A percentile compares a stretch with the other conserved stretches of the same genome.
Evolutionary conservation across 2,113 vertebrate genomes (phyloP).

Genomic region (Brachyhypopomus gauderio): DNA sequence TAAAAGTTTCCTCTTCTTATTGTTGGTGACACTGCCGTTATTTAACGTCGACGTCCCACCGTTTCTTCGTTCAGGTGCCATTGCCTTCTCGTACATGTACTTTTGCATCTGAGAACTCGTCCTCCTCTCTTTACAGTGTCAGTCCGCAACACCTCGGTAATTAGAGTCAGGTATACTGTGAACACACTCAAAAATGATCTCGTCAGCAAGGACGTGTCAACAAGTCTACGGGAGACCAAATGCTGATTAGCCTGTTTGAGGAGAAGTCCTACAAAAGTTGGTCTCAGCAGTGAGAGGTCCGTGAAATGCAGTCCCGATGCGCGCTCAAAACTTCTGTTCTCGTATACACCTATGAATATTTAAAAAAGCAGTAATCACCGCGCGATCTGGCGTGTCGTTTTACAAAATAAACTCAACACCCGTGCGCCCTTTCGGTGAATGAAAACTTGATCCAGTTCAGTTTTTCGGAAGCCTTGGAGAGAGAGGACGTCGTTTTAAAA

Average conservation of each 20-base stretch:
- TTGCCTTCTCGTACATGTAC: slow-evolving; percentile 97
- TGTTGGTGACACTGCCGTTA: slow-evolving; percentile 81
- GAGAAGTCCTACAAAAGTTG: slow-evolving; percentile 52
- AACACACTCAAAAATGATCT: too few relatives aligned
- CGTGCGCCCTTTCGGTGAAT: slow-evolving; percentile 2
- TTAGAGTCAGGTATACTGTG: too few relatives aligned
- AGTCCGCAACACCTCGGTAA: slow-evolving; percentile 45
- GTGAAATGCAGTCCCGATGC: background rate
- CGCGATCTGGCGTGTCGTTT: slow-evolving; percentile 14
- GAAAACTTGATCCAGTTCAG: slow-evolving; percentile 8
- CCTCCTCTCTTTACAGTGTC: slow-evolving; percentile 60
- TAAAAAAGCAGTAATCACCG: background rate
- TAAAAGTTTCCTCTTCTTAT: slow-evolving; percentile 86
- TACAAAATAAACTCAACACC: background rate
- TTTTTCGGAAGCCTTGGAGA: slow-evolving; percentile 50
- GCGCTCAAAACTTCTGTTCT: background rate
- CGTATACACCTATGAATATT: background rate
- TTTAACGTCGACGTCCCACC: slow-evolving; percentile 88
- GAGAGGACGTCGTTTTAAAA: slow-evolving; percentile 69
- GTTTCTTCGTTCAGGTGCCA: slow-evolving; percentile 92
- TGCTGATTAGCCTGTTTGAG: slow-evolving; percentile 9
- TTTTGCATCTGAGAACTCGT: slow-evolving; percentile 85
- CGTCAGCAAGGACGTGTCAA: slow-evolving; percentile 53
- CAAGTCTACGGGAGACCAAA: slow-evolving; percentile 39
- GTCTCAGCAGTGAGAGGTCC: background rate